phyloP scores from a whole-genome alignment of 2,888 invertebrate genomes.

The Parnassius apollo region DNA sequence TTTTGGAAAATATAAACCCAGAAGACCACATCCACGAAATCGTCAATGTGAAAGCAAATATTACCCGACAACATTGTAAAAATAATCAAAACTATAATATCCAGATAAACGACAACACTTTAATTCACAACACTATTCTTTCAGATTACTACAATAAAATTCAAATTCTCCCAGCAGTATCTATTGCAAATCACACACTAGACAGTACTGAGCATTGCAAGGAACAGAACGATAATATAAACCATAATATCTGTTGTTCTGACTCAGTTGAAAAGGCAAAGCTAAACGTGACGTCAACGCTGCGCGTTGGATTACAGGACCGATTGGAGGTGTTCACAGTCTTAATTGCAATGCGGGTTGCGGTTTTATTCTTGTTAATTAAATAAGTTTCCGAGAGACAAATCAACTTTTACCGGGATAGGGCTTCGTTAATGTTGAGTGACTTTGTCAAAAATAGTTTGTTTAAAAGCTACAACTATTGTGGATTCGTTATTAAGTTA shows the following conservation, averaged over 20 bases:
- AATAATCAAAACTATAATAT: slow-evolving; percentile 21
- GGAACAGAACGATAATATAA: slow-evolving; percentile 53
- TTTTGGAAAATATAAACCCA: slow-evolving; percentile 48
- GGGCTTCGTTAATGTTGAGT: too few species aligned
- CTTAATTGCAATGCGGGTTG: not conserved
- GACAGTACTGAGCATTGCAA: slow-evolving; percentile 43
- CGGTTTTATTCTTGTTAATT: not conserved
- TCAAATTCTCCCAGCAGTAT: slow-evolving; percentile 17
- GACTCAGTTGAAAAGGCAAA: slow-evolving; percentile 51
- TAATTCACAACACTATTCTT: not conserved
- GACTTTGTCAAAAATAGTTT: too few species aligned
- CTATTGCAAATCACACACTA: slow-evolving; percentile 29
- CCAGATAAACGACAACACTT: not conserved
- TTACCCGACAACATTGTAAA: slow-evolving; percentile 60
- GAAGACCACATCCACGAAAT: slow-evolving; percentile 71
- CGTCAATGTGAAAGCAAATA: slow-evolving; percentile 62
- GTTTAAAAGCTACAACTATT: too few species aligned
- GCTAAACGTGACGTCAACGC: slow-evolving; percentile 52
- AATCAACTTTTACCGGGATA: too few species aligned
- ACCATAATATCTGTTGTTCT: slow-evolving; percentile 44
- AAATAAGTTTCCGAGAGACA: not conserved
- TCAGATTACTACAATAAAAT: slow-evolving; percentile 18
- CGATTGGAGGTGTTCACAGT: slow-evolving; percentile 25
- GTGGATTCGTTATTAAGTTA: too few species aligned
- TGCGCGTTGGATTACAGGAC: slow-evolving; percentile 47